Conservation (phyloP, 2,113 vertebrate species). For the Cryptotis parvus region DNA sequence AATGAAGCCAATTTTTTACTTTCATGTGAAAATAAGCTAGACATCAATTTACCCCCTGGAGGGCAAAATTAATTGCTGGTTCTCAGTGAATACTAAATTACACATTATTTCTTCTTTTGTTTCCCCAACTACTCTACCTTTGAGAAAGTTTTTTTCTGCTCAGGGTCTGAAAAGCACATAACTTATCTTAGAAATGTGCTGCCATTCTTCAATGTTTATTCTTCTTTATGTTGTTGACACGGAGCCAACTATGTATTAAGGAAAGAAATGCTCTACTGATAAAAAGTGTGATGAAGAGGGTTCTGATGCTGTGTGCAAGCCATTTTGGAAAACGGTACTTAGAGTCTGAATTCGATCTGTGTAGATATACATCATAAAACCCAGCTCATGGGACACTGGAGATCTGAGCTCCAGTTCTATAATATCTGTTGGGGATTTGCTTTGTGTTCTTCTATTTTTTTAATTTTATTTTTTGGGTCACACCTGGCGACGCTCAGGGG, state of each 20-base stretch:
- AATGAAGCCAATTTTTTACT: conserved; percentile 69
- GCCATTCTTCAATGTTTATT: not conserved
- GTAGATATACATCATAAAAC: not conserved
- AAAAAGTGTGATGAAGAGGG: not conserved
- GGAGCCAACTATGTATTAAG: not conserved
- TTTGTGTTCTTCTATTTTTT: too few species aligned
- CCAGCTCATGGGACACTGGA: not conserved
- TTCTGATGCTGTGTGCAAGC: not conserved
- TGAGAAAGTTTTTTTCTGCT: conserved; percentile 50
- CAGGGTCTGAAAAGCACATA: conserved; percentile 44
- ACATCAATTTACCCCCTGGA: conserved; percentile 55
- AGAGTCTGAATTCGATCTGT: conserved; percentile 37
- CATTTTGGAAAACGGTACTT: conserved; percentile 19
- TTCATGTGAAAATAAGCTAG: conserved; percentile 74
- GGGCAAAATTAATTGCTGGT: conserved; percentile 71
- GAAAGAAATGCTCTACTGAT: not conserved
- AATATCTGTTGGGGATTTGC: rapidly evolving
- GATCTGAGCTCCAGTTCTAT: not conserved
- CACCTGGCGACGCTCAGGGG: too few species aligned
- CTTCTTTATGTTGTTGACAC: not conserved
- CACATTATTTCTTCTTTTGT: conserved; percentile 45
- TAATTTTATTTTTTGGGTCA: too few species aligned
- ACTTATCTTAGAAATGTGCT: conserved; percentile 24
- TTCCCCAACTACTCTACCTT: conserved; percentile 4
- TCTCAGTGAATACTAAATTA: conserved; percentile 61